These are phyloP conservation scores for Caenorhabditis virilis DNA, from an alignment of 2,888 invertebrate genomes.

Conservation along the genomic window DNA sequence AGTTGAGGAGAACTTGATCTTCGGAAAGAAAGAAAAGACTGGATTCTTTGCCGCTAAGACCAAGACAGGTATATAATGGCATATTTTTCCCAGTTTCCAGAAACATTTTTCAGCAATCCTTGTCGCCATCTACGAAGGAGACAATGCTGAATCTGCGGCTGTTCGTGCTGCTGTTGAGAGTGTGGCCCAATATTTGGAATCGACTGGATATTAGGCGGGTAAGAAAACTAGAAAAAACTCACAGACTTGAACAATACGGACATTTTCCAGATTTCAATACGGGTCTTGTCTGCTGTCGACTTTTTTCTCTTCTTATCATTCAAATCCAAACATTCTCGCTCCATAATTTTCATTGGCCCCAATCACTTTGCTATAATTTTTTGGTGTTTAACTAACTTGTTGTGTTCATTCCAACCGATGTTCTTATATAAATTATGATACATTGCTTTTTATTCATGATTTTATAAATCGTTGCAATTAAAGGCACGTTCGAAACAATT, in stretches of 20 bases:
- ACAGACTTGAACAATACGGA: no score
- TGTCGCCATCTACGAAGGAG: constrained; percentile 67
- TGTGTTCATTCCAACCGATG: background rate
- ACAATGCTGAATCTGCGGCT: constrained; percentile 54
- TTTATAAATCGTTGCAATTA: background rate
- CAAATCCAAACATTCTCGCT: background rate
- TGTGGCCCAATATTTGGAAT: constrained; percentile 55
- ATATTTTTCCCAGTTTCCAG: background rate
- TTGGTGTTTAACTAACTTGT: background rate
- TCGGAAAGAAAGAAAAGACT: constrained; percentile 67
- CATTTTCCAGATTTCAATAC: constrained; percentile 1
- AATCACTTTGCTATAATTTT: background rate
- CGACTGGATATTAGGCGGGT: constrained; percentile 54
- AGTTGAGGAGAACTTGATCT: constrained; percentile 66
- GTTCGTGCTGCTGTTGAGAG: constrained; percentile 65
- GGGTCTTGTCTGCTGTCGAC: background rate
- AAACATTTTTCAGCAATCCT: constrained; percentile 49
- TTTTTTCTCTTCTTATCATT: constrained; percentile 1
- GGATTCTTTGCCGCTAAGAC: constrained; percentile 68
- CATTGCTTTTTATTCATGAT: background rate
- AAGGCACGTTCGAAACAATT: background rate
- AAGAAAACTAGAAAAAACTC: background rate
- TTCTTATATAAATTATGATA: background rate
- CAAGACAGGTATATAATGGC: constrained; percentile 43
- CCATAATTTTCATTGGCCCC: background rate